phyloP scores from a whole-genome alignment of 1,140 invertebrate genomes.

The Maconellicoccus hirsutus region DNA sequence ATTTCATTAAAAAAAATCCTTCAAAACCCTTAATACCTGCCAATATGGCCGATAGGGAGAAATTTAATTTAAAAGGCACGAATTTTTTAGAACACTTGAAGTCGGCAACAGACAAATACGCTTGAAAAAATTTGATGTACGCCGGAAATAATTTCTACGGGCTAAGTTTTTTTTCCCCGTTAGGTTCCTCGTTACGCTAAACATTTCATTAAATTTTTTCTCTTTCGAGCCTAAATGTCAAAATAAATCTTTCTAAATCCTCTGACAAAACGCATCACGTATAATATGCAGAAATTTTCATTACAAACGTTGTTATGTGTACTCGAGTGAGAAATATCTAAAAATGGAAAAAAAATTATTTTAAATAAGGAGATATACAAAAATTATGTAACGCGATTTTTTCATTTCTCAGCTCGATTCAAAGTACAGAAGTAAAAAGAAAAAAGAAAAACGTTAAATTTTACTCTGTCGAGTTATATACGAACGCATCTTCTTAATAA shows the following conservation, averaged over 20 bases:
- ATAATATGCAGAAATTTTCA: slow-evolving; percentile 9
- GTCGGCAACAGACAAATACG: too few relatives aligned
- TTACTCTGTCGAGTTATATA: slow-evolving; percentile 1
- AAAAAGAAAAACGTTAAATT: slow-evolving; percentile 5
- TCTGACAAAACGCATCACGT: neutral
- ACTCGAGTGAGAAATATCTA: neutral
- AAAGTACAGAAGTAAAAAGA: neutral
- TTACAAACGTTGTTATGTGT: neutral
- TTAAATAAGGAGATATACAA: neutral
- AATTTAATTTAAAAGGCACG: too few relatives aligned
- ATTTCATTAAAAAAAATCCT: too few relatives aligned
- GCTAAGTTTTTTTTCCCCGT: neutral
- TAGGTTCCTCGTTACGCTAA: neutral
- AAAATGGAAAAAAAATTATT: neutral
- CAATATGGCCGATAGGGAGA: too few relatives aligned
- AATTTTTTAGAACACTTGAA: too few relatives aligned
- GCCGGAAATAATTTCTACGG: neutral
- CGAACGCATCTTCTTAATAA: slow-evolving; percentile 4
- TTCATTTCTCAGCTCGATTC: neutral
- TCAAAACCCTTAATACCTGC: too few relatives aligned
- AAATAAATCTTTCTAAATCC: slow-evolving; percentile 10
- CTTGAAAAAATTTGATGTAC: neutral
- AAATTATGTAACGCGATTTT: neutral
- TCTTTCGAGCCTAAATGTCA: neutral
- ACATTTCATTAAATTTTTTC: neutral